Evolutionary conservation across 2,797 vertebrate genomes (phyloP), one percentile per base, ranked within the genome.

Genomic region (Manis javanica): DNA sequence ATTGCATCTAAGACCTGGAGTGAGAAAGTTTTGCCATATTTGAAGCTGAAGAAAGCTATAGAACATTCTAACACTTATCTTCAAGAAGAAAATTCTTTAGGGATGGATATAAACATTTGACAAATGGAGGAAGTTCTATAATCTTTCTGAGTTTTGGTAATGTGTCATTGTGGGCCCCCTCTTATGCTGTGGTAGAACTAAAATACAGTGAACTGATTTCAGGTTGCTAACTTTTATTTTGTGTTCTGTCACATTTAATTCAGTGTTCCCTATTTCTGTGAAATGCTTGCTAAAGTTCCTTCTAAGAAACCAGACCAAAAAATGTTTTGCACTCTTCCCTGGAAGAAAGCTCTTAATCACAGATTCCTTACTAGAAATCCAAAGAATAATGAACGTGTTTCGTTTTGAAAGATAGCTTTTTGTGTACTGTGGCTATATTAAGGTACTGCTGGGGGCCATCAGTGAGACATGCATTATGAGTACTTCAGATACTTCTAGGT

Each of bases 211-310:
- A 87, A 87, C 55, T 92, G 87, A 92, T 95, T 93, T 71, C 69
- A 87, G 89, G 68, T 39, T 79, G 83, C 63, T 88, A 13, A 5
- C 71, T 96, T 85, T 95, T 64, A 81, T 95, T 97, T 97, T 91
- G 46, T 95, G 59, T 94, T 61, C 74, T 46, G 59, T 95, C 78
- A 92, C 46, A 39, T 97, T 96, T 92, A 94, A 96, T 96, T 95
- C 81, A 53, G 79, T 55, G 72, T 64, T 92, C 69, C 64, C 89
- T 95, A 66, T 93, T 96, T 97, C 95, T 97, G 18, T 84, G 77
- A 89, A 93, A 68, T 91, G 63, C 46, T 93, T 91, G 53, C 31
- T 94, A 95, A 93, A 92, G 94, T 57, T 59, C 11, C 34, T 85
- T 39, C 23, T 63, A 78, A 90, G 84, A 90, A 91, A 72, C 34